A percentile compares a stretch with the other conserved stretches of the same genome.
These are phyloP conservation scores for Melitaea cinxia DNA, from an alignment of 1,140 invertebrate genomes.

Conservation along the genomic window DNA sequence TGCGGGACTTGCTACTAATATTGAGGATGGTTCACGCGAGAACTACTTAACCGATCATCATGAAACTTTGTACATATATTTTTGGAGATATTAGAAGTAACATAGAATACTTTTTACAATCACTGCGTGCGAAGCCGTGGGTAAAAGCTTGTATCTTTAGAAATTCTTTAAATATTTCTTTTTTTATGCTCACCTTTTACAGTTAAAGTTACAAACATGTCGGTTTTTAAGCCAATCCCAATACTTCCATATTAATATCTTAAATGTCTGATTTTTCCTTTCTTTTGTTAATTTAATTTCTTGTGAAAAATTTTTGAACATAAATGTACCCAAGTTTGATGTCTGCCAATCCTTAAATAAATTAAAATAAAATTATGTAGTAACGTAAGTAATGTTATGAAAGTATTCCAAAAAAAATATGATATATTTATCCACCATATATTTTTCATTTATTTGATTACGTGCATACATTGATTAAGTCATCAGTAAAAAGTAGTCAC, in stretches of 20 bases:
- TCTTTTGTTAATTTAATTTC: neutral
- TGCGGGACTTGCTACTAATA: too few relatives aligned
- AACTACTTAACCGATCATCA: too few relatives aligned
- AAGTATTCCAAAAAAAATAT: too few relatives aligned
- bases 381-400: neutral
- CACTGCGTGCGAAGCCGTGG: too few relatives aligned
- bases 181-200: conserved; percentile 47
- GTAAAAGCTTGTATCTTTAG: neutral
- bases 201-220: conserved; percentile 48
- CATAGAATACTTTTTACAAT: too few relatives aligned
- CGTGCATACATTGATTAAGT: too few relatives aligned
- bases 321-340: conserved; percentile 54
- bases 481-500: too few relatives aligned
- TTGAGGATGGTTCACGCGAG: too few relatives aligned
- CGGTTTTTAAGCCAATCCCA: conserved; percentile 56
- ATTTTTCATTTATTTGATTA: too few relatives aligned
- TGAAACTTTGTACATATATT: too few relatives aligned
- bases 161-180: neutral
- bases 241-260: conserved; percentile 64
- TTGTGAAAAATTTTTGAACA: conserved; percentile 48
- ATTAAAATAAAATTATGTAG: neutral
- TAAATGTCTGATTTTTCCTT: conserved; percentile 44
- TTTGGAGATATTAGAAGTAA: too few relatives aligned
- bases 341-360: conserved; percentile 53
- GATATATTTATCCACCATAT: too few relatives aligned